Conservation (phyloP, 1,140 invertebrate species). For the Drosophila malerkotliana region DNA sequence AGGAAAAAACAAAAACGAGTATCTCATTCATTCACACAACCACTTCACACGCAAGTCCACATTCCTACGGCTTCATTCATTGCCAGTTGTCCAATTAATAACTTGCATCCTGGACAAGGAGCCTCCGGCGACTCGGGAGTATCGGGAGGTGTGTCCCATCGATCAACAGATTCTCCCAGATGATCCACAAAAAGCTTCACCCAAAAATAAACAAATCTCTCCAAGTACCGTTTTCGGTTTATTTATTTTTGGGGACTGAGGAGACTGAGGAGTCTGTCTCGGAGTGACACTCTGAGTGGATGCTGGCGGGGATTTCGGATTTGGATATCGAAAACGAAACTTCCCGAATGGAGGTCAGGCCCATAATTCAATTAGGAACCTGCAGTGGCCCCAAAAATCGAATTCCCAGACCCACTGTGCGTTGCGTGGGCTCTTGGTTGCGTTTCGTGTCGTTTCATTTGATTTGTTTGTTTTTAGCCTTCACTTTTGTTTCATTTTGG, state of each 20-base stretch:
- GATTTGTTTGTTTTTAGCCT: conserved; percentile 68
- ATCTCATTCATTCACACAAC: conserved; percentile 42
- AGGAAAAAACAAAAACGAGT: conserved; percentile 9
- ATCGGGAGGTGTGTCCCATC: conserved; percentile 17
- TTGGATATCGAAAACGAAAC: conserved; percentile 70
- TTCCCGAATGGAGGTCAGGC: conserved; percentile 68
- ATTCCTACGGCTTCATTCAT: conserved; percentile 73
- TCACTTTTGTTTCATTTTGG: conserved; percentile 61
- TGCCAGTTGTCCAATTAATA: conserved; percentile 58
- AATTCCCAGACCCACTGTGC: conserved; percentile 69
- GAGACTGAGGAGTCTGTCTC: conserved; percentile 1
- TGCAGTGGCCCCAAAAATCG: conserved; percentile 59
- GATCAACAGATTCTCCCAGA: conserved; percentile 37
- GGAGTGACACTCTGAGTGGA: conserved; percentile 62
- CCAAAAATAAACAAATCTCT: conserved; percentile 34
- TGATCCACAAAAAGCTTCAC: conserved; percentile 7
- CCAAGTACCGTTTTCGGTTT: conserved; percentile 60
- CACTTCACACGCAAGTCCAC: conserved; percentile 45
- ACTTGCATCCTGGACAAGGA: conserved; percentile 32
- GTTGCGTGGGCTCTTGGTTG: conserved; percentile 69
- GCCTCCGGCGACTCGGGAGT: not conserved
- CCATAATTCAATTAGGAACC: conserved; percentile 82
- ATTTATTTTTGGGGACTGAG: conserved; percentile 4
- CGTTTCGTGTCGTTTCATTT: conserved; percentile 34
- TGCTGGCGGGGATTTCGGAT: conserved; percentile 2